A percentile compares a stretch with the other conserved stretches of the same genome.
Conservation (phyloP, 2,797 vertebrate genomes). For the Acrossocheilus fasciatus region DNA sequence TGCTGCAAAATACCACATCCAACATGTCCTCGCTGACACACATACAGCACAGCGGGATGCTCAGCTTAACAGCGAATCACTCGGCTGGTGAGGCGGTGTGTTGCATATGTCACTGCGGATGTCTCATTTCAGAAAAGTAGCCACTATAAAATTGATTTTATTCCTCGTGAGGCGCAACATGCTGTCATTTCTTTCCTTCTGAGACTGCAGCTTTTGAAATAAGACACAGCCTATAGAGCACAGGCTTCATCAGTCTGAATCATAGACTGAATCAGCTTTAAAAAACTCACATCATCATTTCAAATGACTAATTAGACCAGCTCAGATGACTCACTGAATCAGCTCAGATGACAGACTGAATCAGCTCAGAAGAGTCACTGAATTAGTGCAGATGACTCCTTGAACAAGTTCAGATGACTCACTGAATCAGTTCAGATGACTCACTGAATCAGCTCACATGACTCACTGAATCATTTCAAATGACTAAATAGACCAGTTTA, state of each 20-base stretch:
- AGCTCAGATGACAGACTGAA: not conserved
- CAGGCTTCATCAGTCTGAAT: not conserved
- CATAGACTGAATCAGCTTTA: not conserved
- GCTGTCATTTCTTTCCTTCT: not conserved
- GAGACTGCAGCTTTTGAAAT: not conserved
- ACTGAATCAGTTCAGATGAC: too few species aligned
- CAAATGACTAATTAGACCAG: not conserved
- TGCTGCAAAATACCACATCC: not conserved
- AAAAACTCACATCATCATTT: not conserved
- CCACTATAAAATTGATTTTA: not conserved
- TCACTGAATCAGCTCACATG: too few species aligned
- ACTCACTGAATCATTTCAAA: too few species aligned
- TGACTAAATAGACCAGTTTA: too few species aligned
- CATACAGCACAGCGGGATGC: not conserved
- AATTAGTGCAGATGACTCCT: too few species aligned
- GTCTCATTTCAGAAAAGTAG: not conserved
- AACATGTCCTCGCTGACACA: not conserved
- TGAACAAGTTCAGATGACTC: too few species aligned
- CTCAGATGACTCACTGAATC: not conserved
- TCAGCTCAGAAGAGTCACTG: not conserved
- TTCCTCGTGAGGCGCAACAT: not conserved
- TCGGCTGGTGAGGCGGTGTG: not conserved
- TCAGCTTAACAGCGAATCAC: not conserved
- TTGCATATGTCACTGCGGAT: not conserved
- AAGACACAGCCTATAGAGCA: not conserved